phyloP scores from a whole-genome alignment of 64 coral and sea anemone genomes.

The Catalaphyllia jardinei region DNA sequence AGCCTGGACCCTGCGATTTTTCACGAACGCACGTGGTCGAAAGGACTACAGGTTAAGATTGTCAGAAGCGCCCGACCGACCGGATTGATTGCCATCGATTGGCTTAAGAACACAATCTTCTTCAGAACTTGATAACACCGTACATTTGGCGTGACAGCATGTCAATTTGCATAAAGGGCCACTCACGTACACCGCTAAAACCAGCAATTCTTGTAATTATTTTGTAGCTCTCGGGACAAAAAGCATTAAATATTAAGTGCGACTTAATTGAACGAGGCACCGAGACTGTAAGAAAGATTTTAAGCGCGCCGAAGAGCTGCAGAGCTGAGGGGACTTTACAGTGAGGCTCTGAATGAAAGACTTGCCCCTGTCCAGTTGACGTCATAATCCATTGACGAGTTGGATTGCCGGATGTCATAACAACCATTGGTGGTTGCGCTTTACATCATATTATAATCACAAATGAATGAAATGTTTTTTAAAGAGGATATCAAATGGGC shows the following conservation, averaged over 20 bases:
- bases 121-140: not conserved
- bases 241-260: not conserved
- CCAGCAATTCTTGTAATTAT: not conserved
- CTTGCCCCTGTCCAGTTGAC: not conserved
- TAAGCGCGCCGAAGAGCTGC: not conserved
- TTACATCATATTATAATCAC: conserved; percentile 36
- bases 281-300: not conserved
- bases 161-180: not conserved
- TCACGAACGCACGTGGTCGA: not conserved
- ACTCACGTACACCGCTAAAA: conserved; percentile 7
- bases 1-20: not conserved
- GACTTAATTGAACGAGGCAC: not conserved
- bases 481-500: conserved; percentile 48
- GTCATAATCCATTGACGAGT: not conserved
- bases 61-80: not conserved
- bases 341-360: not conserved
- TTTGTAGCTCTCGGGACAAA: not conserved
- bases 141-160: conserved; percentile 5
- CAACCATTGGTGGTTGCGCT: conserved; percentile 28
- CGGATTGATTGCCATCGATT: not conserved
- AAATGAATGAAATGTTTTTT: conserved; percentile 31
- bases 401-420: not conserved
- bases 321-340: not conserved
- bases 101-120: not conserved
- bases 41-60: not conserved